A percentile compares a stretch with the other conserved stretches of the same genome.
Conservation (phyloP, 2,888 invertebrate species). For the Gryllus longicercus region DNA sequence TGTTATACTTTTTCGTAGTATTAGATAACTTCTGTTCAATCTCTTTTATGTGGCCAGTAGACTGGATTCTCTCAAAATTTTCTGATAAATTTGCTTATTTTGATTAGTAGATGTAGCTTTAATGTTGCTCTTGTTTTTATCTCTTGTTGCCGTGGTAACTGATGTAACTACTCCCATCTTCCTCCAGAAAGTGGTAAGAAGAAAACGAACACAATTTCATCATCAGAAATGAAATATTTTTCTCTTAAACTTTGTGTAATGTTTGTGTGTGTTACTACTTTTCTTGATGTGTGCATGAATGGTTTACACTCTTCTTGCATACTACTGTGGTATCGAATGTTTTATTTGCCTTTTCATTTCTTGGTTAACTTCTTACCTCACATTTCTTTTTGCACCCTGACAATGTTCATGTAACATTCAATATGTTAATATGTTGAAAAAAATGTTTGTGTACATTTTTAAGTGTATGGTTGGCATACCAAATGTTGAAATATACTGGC, state of each 20-base stretch:
- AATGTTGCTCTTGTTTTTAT: slow-evolving; percentile 40
- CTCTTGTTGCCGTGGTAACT: slow-evolving; percentile 41
- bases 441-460: slow-evolving; percentile 3
- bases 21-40: slow-evolving; percentile 20
- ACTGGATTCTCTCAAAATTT: background rate
- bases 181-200: slow-evolving; percentile 44
- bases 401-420: background rate
- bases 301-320: slow-evolving; percentile 25
- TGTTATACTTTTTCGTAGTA: background rate
- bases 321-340: background rate
- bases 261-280: slow-evolving; percentile 26
- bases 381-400: slow-evolving; percentile 22
- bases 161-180: slow-evolving; percentile 39
- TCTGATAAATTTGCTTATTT: slow-evolving; percentile 31
- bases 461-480: slow-evolving; percentile 3
- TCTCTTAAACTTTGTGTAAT: slow-evolving; percentile 27
- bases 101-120: slow-evolving; percentile 39
- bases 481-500: slow-evolving; percentile 20
- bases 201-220: slow-evolving; percentile 33
- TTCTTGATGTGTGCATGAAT: slow-evolving; percentile 30
- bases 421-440: background rate
- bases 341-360: background rate
- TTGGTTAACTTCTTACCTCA: slow-evolving; percentile 1
- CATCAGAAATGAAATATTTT: slow-evolving; percentile 27
- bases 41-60: slow-evolving; percentile 11